Base-by-base conservation (phyloP, 1,140 invertebrate genomes). In the Drosophila nigromelanica region DNA sequence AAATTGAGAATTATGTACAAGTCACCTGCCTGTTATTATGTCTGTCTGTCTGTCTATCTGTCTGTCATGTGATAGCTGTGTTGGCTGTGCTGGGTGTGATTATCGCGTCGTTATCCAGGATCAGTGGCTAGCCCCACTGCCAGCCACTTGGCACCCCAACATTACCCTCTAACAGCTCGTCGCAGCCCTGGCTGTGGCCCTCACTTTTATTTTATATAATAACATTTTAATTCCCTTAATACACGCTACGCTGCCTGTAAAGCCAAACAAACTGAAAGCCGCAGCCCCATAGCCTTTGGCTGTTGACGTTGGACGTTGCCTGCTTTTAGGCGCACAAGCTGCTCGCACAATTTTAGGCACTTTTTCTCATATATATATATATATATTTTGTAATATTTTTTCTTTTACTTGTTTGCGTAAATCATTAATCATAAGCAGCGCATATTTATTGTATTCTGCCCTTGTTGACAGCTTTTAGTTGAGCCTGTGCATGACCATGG, bases 141-240 rank as follows among this genome's bases (percentile, higher is more conserved):
- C 52, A 51, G 47, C 37, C 61, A 54, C 50, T 70, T 50, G 51
- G 66, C 54, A 59, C 69, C 63, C 33, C 64, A 18, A 3, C 52
- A 14, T 15, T 37, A 39, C 47, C 48, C 52, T 30, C 33, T 21
- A 5, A n/a, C 37, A 14, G 21, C 14, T 33, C 40, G n/a, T 21
- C 30, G 27, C 27, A n/a, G 45, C 21, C 33, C 60, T 21, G 18
- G 33, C 30, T 39, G 7, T 43, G 70, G 58, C 48, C 62, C 60
- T 63, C 55, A 51, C 67, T 64, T 78, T 76, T 87, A 56, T 82
- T 82, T 87, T 73, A 76, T 87, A 76, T 87, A 89, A 87, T 87
- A 89, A 89, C 83, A 89, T 87, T 87, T 87, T 87, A 87, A 87
- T 87, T 87, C 82, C 82, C 83, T 89, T 87, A 87, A 87, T 87